A percentile compares a stretch with the other conserved stretches of the same genome.
phyloP scores from a whole-genome alignment of 1,140 invertebrate genomes.

The Dolichoris vasculosae region DNA sequence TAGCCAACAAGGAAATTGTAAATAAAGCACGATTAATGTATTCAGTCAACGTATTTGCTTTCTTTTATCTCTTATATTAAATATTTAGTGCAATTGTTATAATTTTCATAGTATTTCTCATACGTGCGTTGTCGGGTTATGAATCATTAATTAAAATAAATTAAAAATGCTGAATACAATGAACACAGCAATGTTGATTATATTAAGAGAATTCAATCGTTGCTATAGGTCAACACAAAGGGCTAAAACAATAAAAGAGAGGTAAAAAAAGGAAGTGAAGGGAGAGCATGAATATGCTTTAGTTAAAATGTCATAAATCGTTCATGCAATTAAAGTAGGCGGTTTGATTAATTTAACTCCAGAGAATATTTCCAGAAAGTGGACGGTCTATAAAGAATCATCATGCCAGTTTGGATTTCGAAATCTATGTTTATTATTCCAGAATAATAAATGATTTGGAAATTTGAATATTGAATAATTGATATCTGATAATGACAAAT shows the following conservation, averaged over 20 bases:
- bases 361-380: neutral
- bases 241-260: neutral
- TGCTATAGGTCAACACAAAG: neutral
- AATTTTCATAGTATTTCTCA: neutral
- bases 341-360: conserved; percentile 33
- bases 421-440: conserved; percentile 27
- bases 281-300: neutral
- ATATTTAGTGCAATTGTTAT: conserved; percentile 58
- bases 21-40: conserved; percentile 41
- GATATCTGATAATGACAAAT: conserved; percentile 7
- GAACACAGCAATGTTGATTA: neutral
- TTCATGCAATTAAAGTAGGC: neutral
- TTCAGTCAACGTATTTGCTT: conserved; percentile 39
- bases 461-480: conserved; percentile 27
- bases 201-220: neutral
- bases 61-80: conserved; percentile 54
- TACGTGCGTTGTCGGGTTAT: conserved; percentile 40
- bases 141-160: conserved; percentile 67
- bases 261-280: neutral
- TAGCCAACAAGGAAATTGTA: conserved; percentile 39
- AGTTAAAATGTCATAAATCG: conserved; percentile 42
- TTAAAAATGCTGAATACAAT: conserved; percentile 58
- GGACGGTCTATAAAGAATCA: neutral
- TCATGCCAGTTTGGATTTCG: neutral
- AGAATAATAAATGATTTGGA: conserved; percentile 34